phyloP scores from a whole-genome alignment of 2,888 invertebrate species.

The Netelia melanura region DNA sequence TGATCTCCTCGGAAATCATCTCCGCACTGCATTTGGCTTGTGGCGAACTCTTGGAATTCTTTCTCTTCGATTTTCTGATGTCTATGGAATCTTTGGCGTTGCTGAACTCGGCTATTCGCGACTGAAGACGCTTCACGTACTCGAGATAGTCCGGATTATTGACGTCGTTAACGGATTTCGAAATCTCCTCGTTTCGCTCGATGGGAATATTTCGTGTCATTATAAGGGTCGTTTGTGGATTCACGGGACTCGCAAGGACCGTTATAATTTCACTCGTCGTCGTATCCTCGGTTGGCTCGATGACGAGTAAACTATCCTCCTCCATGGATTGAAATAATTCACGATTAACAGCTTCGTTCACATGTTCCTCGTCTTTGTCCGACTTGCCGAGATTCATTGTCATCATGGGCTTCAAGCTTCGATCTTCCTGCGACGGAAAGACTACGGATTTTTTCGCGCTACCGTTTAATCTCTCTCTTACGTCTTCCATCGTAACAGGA shows the following conservation, averaged over 20 bases:
- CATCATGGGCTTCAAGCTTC: background rate
- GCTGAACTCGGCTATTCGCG: constrained; percentile 89
- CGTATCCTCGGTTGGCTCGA: constrained; percentile 88
- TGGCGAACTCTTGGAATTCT: constrained; percentile 84
- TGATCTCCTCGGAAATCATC: constrained; percentile 85
- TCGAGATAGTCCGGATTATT: constrained; percentile 86
- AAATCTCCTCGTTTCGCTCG: constrained; percentile 62
- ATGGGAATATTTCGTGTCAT: constrained; percentile 35
- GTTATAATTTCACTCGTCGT: constrained; percentile 85
- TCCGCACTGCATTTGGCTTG: constrained; percentile 85
- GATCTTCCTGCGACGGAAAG: constrained; percentile 3
- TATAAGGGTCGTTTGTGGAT: constrained; percentile 74
- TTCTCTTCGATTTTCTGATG: constrained; percentile 87
- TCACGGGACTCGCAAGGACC: constrained; percentile 86
- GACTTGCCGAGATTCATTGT: constrained; percentile 38
- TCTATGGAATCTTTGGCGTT: constrained; percentile 90
- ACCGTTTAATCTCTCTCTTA: constrained; percentile 77
- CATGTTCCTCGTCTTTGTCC: constrained; percentile 81
- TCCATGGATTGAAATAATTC: constrained; percentile 84
- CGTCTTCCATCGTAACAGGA: constrained; percentile 82
- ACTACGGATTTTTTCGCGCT: constrained; percentile 62
- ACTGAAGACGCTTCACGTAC: constrained; percentile 89
- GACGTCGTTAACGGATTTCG: constrained; percentile 74
- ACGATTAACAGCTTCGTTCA: constrained; percentile 83
- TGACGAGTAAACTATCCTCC: constrained; percentile 87